Conservation (phyloP, 2,888 invertebrate species). For the Drosophila quinaria region DNA sequence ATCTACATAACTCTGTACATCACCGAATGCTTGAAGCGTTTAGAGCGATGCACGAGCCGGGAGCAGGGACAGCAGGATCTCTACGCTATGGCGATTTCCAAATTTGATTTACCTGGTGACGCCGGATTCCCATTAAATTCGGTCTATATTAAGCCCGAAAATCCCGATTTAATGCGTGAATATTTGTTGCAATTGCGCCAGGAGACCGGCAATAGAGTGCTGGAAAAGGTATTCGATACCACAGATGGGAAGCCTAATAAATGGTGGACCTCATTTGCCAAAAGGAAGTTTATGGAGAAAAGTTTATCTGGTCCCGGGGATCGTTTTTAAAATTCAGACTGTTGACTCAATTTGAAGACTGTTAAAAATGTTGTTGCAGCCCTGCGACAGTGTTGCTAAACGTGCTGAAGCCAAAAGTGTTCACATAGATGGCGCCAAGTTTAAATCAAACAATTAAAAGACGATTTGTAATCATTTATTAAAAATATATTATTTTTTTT, state of each 20-base stretch:
- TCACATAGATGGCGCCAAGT: slow-evolving; percentile 11
- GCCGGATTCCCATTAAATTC: slow-evolving; percentile 97
- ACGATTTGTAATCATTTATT: slow-evolving; percentile 60
- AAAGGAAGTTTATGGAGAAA: slow-evolving; percentile 99
- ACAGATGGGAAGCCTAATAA: slow-evolving; percentile 98
- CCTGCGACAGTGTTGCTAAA: slow-evolving; percentile 35
- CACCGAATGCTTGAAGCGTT: slow-evolving; percentile 97
- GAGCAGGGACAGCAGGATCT: slow-evolving; percentile 97
- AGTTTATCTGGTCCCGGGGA: slow-evolving; percentile 88
- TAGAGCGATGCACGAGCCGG: slow-evolving; percentile 96
- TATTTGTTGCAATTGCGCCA: slow-evolving; percentile 97
- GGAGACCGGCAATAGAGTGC: slow-evolving; percentile 96
- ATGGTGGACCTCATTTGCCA: slow-evolving; percentile 99
- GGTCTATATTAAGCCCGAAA: slow-evolving; percentile 96
- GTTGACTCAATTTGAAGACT: slow-evolving; percentile 36
- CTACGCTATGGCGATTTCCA: slow-evolving; percentile 96
- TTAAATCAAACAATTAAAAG: slow-evolving; percentile 24
- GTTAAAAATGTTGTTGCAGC: slow-evolving; percentile 36
- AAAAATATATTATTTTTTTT: slow-evolving; percentile 43
- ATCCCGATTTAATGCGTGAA: slow-evolving; percentile 95
- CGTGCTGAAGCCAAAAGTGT: neutral
- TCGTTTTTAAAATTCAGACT: slow-evolving; percentile 13
- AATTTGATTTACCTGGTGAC: slow-evolving; percentile 98
- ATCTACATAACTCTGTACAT: slow-evolving; percentile 99
- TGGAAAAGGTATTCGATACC: slow-evolving; percentile 95